Evolutionary conservation across 2,888 invertebrate genomes (phyloP).

Genomic region (Drosophila histrio): DNA sequence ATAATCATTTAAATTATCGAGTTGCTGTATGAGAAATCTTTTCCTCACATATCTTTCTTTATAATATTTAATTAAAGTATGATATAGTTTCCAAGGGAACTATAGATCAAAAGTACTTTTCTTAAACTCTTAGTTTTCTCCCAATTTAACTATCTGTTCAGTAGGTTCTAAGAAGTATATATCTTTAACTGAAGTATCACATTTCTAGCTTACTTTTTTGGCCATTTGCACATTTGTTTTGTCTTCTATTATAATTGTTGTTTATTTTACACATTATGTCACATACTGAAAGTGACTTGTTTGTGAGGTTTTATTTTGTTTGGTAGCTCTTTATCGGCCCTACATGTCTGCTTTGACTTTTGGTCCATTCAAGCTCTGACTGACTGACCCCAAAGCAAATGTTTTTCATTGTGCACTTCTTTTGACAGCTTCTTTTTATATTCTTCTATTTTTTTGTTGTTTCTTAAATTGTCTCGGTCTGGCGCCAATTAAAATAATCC

Average conservation of each 20-base stretch:
- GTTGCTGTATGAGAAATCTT: no score
- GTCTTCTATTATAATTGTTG: neutral
- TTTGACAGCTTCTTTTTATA: neutral
- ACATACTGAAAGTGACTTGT: neutral
- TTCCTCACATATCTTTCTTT: no score
- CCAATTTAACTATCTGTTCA: no score
- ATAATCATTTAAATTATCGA: no score
- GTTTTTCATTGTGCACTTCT: slow-evolving; percentile 10
- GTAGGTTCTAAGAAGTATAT: no score
- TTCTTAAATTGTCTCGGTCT: slow-evolving; percentile 29
- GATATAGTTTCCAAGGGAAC: no score
- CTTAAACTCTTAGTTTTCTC: no score
- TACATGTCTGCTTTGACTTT: slow-evolving; percentile 34
- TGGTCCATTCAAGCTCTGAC: slow-evolving; percentile 22
- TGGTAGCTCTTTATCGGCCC: slow-evolving; percentile 23
- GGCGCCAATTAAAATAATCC: slow-evolving; percentile 69
- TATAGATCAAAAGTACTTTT: no score
- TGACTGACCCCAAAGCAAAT: slow-evolving; percentile 27
- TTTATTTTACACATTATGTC: slow-evolving; percentile 2
- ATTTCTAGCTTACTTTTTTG: neutral
- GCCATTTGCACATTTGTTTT: neutral
- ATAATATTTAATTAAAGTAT: no score
- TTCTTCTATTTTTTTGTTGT: neutral
- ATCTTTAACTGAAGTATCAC: no score
- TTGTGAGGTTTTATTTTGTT: neutral